Conservation (phyloP, 2,888 invertebrate genomes). For the Tricholauxania praeusta region DNA sequence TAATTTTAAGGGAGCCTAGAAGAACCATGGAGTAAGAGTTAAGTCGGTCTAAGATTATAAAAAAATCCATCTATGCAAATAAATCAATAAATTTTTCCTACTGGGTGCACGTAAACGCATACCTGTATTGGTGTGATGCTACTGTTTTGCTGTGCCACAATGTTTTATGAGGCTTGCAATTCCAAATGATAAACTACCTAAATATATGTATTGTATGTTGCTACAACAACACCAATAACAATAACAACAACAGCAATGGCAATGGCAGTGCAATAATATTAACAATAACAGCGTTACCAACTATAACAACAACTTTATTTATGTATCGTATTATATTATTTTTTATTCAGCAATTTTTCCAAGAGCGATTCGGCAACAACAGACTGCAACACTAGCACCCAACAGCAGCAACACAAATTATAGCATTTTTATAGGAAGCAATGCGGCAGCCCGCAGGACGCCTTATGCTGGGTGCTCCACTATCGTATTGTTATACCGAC, state of each 20-base stretch:
- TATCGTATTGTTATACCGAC: no score
- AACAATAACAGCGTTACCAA: no score
- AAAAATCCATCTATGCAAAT: no score
- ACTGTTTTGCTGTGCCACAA: constrained; percentile 27
- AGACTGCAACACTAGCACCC: no score
- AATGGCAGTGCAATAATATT: background rate
- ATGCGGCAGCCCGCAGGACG: background rate
- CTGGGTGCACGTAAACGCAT: background rate
- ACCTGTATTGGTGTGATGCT: constrained; percentile 22
- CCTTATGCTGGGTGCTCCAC: constrained; percentile 10
- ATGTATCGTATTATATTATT: no score
- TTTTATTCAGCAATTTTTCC: no score
- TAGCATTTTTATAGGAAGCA: constrained; percentile 19
- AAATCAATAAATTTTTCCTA: background rate
- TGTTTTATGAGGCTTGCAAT: constrained; percentile 45
- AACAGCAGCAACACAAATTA: background rate
- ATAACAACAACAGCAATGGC: background rate
- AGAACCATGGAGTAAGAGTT: no score
- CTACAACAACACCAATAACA: constrained; percentile 21
- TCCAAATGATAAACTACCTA: constrained; percentile 43
- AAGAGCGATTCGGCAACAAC: no score
- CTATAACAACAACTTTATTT: no score
- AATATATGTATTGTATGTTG: constrained; percentile 28
- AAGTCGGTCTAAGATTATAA: no score
- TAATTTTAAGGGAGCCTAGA: no score